Conservation (phyloP, 2,113 vertebrate species). For the Thomomys bottae region DNA sequence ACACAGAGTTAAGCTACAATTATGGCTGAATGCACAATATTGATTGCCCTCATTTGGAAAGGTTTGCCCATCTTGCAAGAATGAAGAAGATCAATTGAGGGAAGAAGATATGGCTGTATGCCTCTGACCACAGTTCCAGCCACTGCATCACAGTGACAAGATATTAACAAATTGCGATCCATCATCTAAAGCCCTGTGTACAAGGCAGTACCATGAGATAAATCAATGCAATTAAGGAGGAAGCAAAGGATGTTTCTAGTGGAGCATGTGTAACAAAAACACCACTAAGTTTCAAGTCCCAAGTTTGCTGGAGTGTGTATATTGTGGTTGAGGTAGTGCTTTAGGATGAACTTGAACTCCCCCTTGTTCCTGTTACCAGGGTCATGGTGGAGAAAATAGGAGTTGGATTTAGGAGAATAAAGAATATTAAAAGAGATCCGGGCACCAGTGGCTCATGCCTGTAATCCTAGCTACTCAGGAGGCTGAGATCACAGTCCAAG, state of each 20-base stretch:
- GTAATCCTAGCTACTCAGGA: too few relatives aligned
- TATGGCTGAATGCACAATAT: constrained; percentile 45
- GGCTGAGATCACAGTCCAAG: too few relatives aligned
- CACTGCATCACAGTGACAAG: constrained; percentile 49
- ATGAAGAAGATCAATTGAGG: constrained; percentile 38
- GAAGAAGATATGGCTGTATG: constrained; percentile 27
- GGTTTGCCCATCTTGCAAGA: constrained; percentile 54
- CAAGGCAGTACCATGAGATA: constrained; percentile 34
- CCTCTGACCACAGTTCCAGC: constrained; percentile 44
- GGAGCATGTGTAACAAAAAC: neutral
- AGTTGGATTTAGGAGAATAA: constrained; percentile 10
- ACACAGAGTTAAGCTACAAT: constrained; percentile 60
- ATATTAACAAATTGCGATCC: constrained; percentile 66
- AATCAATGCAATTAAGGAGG: constrained; percentile 57
- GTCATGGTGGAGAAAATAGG: neutral
- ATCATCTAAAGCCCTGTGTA: constrained; percentile 42
- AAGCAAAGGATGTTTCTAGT: constrained; percentile 1
- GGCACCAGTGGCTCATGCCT: too few relatives aligned
- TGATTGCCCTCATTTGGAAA: constrained; percentile 56
- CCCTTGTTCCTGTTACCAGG: neutral
- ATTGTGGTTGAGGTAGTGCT: neutral
- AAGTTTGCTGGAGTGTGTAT: neutral
- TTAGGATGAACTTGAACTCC: neutral
- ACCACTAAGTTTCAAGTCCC: neutral
- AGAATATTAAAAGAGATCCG: neutral